Percentiles rank a stretch among this genome's conserved stretches.
Evolutionary conservation across 2,888 invertebrate genomes (phyloP).

Genomic region (Stratiomys singularior): DNA sequence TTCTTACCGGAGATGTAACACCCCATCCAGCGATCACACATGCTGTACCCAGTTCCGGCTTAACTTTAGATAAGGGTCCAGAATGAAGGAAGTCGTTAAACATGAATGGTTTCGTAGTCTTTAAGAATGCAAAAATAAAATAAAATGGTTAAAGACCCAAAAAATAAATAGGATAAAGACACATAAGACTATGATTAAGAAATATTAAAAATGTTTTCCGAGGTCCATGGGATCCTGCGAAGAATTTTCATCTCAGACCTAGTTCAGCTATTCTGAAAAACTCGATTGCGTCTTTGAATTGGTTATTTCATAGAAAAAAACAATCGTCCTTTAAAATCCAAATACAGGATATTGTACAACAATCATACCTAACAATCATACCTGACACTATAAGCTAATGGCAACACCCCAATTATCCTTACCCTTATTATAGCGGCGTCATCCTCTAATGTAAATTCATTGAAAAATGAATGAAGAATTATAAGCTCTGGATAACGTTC

Average conservation of each 20-base stretch:
- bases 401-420: neutral
- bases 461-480: conserved; percentile 21
- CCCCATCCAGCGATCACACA: conserved; percentile 21
- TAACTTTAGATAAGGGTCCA: neutral
- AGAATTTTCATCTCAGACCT: too few relatives aligned
- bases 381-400: neutral
- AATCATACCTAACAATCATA: too few relatives aligned
- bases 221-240: too few relatives aligned
- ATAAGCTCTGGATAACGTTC: conserved; percentile 9
- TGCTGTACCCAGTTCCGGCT: neutral
- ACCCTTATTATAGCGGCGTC: conserved; percentile 19
- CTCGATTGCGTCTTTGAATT: too few relatives aligned
- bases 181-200: too few relatives aligned
- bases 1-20: neutral
- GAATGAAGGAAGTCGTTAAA: conserved; percentile 13
- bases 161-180: too few relatives aligned
- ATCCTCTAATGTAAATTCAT: conserved; percentile 14
- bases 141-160: neutral
- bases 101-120: conserved; percentile 3
- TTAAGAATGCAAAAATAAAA: neutral
- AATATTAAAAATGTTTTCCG: too few relatives aligned
- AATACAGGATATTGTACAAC: too few relatives aligned
- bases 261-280: too few relatives aligned
- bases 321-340: too few relatives aligned
- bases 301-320: too few relatives aligned